Conservation (phyloP, 2,113 vertebrate species). For the Bambusicola thoracicus region DNA sequence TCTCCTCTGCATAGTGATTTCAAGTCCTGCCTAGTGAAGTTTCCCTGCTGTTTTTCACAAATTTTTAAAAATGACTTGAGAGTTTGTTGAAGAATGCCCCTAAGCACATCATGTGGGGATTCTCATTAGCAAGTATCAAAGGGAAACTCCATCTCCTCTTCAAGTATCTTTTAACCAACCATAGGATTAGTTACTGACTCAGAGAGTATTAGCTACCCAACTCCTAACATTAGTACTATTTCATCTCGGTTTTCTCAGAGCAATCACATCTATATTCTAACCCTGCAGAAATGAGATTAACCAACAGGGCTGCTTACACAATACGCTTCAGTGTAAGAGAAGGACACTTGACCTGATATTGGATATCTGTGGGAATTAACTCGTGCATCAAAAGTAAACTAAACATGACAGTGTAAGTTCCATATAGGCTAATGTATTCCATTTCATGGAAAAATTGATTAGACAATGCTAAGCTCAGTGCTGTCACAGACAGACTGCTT, state of each 20-base stretch:
- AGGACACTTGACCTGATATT: not conserved
- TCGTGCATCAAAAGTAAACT: conserved; percentile 10
- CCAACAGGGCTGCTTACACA: not conserved
- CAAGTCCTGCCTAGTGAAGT: not conserved
- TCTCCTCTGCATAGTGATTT: not conserved
- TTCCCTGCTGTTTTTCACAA: conserved; percentile 24
- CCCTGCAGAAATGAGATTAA: not conserved
- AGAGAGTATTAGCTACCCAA: not conserved
- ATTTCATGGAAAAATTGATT: conserved; percentile 42
- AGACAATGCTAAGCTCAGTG: conserved; percentile 3
- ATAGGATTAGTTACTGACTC: not conserved
- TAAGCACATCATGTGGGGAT: conserved; percentile 18
- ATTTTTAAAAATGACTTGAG: conserved; percentile 14
- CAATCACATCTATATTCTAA: not conserved
- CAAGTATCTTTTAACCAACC: conserved; percentile 33
- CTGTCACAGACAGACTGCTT: not conserved
- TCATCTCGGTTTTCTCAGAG: not conserved
- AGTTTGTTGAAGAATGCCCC: conserved; percentile 46
- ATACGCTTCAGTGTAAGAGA: not conserved
- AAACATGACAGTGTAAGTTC: conserved; percentile 33
- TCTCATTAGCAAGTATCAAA: conserved; percentile 62
- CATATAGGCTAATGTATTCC: conserved; percentile 13
- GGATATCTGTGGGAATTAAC: conserved; percentile 34
- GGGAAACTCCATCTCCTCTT: conserved; percentile 7
- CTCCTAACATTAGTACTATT: not conserved